Conservation (phyloP, 2,797 vertebrate species). For the Protonibea diacanthus region DNA sequence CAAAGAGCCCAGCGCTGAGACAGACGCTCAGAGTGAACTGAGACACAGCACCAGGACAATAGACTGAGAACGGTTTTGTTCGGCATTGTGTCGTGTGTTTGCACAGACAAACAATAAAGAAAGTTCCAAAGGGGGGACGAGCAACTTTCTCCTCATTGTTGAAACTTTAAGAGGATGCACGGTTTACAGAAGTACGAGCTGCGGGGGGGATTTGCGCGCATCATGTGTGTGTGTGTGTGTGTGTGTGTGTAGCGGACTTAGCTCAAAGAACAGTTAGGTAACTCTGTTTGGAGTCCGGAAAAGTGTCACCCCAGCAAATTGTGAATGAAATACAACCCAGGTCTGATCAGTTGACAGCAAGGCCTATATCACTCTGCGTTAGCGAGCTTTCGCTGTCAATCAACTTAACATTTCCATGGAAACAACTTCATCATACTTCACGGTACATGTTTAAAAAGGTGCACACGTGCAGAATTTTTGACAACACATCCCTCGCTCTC, state of each 20-base stretch:
- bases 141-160: conserved; percentile 70
- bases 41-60: conserved; percentile 80
- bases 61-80: conserved; percentile 76
- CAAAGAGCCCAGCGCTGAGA: conserved; percentile 79
- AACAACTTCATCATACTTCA: not conserved
- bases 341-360: conserved; percentile 2
- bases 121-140: conserved; percentile 67
- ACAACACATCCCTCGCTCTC: not conserved
- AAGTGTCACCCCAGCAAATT: not conserved
- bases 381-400: not conserved
- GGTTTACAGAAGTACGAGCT: conserved; percentile 44
- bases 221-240: not conserved
- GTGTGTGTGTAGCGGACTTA: not conserved
- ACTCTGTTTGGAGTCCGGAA: not conserved
- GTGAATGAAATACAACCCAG: not conserved
- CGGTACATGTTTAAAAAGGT: not conserved
- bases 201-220: conserved; percentile 20
- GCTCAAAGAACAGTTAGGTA: conserved; percentile 8
- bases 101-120: conserved; percentile 76
- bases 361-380: not conserved
- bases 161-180: conserved; percentile 72
- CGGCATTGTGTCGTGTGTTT: conserved; percentile 73
- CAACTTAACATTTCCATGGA: not conserved
- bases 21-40: conserved; percentile 77
- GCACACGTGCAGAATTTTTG: not conserved